phyloP scores from a whole-genome alignment of 2,888 invertebrate species.

The Pilophorus perplexus region DNA sequence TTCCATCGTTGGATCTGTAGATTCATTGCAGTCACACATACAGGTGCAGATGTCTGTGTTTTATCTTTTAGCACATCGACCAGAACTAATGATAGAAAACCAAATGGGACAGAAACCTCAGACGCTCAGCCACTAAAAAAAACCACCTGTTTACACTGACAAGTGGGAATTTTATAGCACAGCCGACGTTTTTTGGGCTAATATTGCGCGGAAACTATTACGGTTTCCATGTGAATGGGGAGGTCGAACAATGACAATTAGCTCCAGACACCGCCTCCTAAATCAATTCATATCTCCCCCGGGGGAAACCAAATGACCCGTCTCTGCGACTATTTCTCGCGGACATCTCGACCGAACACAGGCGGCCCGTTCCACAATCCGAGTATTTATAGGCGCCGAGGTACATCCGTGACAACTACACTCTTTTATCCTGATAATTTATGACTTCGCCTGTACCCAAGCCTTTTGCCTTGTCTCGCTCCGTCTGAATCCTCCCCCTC shows the following conservation, averaged over 20 bases:
- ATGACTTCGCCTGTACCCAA: not conserved
- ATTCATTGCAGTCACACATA: too few species aligned
- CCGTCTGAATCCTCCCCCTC: constrained; percentile 1
- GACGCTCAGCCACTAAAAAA: too few species aligned
- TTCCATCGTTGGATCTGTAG: too few species aligned
- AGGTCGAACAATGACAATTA: constrained; percentile 12
- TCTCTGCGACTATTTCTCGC: not conserved
- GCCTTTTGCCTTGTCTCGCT: constrained; percentile 20
- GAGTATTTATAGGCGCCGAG: constrained; percentile 20
- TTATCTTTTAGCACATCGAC: too few species aligned
- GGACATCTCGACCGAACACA: not conserved
- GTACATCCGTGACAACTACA: constrained; percentile 36
- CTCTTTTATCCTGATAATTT: constrained; percentile 32
- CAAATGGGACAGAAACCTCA: too few species aligned
- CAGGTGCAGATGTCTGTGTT: too few species aligned
- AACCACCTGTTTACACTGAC: too few species aligned
- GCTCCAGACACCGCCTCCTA: not conserved
- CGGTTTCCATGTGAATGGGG: too few species aligned
- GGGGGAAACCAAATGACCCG: constrained; percentile 10
- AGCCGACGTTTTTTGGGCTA: too few species aligned
- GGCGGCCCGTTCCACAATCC: constrained; percentile 6
- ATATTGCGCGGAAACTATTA: too few species aligned
- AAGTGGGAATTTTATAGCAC: too few species aligned
- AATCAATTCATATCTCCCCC: constrained; percentile 22
- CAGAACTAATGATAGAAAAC: too few species aligned